Percentiles rank a stretch among this genome's conserved stretches.
These are phyloP conservation scores for Itoplectis maculator DNA, from an alignment of 2,888 invertebrate species.

Conservation along the genomic window DNA sequence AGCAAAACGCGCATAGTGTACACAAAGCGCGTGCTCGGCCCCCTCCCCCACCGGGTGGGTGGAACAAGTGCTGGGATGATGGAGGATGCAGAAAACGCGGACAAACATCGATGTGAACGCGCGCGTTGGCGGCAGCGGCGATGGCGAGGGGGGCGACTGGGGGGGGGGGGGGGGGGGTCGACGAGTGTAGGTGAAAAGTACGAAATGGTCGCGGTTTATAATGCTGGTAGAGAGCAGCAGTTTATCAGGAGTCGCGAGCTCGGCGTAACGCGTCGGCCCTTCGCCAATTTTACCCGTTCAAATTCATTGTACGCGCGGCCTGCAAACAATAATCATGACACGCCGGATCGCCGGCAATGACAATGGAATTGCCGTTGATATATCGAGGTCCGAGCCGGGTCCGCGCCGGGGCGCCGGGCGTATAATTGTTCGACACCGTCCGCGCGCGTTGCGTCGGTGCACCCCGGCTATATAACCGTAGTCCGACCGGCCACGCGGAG, in stretches of 20 bases:
- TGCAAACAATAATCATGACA: slow-evolving; percentile 84
- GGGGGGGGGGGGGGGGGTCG: slow-evolving; percentile 39
- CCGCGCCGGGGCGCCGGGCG: slow-evolving; percentile 74
- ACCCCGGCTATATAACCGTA: slow-evolving; percentile 7
- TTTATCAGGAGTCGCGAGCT: slow-evolving; percentile 78
- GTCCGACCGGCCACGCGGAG: slow-evolving; percentile 3
- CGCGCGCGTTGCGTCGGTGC: slow-evolving; percentile 58
- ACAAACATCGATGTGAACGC: slow-evolving; percentile 65
- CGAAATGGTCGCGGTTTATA: slow-evolving; percentile 81
- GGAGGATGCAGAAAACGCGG: slow-evolving; percentile 69
- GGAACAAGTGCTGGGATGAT: slow-evolving; percentile 62
- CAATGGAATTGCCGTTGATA: slow-evolving; percentile 84
- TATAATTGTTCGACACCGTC: slow-evolving; percentile 84
- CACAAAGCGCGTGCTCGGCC: slow-evolving; percentile 48
- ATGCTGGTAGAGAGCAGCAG: slow-evolving; percentile 76
- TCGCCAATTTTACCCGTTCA: slow-evolving; percentile 67
- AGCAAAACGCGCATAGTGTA: slow-evolving; percentile 12
- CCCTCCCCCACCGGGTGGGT: slow-evolving; percentile 8
- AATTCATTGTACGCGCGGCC: slow-evolving; percentile 81
- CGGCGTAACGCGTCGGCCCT: slow-evolving; percentile 52
- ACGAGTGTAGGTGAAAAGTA: slow-evolving; percentile 77
- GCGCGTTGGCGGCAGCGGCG: slow-evolving; percentile 59
- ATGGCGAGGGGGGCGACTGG: slow-evolving; percentile 40
- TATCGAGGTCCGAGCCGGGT: slow-evolving; percentile 74
- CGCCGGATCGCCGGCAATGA: slow-evolving; percentile 83